Conservation (phyloP, 2,113 vertebrate genomes). For the Trogon surrucura region DNA sequence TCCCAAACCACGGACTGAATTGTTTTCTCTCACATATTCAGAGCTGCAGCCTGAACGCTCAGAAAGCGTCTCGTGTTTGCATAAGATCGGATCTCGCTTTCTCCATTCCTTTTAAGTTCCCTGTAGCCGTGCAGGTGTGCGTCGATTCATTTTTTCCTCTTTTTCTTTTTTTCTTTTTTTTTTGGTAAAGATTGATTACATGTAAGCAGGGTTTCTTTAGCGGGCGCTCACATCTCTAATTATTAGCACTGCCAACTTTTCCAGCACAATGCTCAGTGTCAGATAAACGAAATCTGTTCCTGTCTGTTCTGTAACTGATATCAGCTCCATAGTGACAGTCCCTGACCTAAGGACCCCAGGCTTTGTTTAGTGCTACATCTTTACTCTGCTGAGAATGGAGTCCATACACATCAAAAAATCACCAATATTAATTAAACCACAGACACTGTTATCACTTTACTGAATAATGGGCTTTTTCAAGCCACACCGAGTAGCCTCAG, state of each 20-base stretch:
- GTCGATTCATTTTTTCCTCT: background rate
- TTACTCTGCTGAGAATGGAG: constrained; percentile 67
- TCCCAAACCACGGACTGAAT: rapidly evolving
- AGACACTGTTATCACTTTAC: constrained; percentile 56
- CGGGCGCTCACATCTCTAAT: constrained; percentile 45
- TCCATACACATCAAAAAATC: constrained; percentile 53
- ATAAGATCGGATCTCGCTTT: background rate
- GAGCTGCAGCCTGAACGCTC: background rate
- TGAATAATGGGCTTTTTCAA: constrained; percentile 48
- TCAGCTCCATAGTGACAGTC: constrained; percentile 76
- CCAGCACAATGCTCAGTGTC: constrained; percentile 73
- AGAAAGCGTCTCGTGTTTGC: background rate
- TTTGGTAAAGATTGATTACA: constrained; percentile 38
- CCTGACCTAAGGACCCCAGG: constrained; percentile 72
- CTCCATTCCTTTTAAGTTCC: background rate
- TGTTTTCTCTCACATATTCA: background rate
- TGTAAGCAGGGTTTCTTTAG: constrained; percentile 44
- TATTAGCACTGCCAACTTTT: constrained; percentile 67
- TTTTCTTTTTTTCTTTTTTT: background rate
- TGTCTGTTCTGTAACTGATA: constrained; percentile 80
- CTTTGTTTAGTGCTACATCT: constrained; percentile 73
- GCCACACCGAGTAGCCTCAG: background rate
- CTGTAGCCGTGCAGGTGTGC: constrained; percentile 26
- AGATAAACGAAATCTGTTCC: constrained; percentile 77
- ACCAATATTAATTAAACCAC: constrained; percentile 63